phyloP scores from a whole-genome alignment of 2,113 vertebrate genomes.

The Entomyzon cyanotis region DNA sequence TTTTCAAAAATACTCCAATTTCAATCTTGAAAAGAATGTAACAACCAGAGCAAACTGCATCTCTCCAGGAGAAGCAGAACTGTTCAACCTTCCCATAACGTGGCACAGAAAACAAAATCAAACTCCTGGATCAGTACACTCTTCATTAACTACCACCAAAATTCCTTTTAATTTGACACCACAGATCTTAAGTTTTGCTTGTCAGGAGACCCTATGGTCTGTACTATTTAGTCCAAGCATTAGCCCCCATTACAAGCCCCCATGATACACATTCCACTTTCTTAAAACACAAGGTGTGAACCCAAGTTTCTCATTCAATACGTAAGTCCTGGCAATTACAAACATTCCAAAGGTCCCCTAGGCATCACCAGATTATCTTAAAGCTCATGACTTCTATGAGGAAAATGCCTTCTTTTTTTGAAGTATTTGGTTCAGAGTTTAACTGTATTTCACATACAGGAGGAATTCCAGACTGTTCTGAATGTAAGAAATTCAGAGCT shows the following conservation, averaged over 20 bases:
- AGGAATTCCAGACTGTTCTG: background rate
- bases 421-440: background rate
- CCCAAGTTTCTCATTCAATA: background rate
- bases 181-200: background rate
- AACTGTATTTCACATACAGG: background rate
- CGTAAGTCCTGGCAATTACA: background rate
- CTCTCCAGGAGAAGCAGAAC: background rate
- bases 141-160: background rate
- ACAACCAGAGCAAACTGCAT: background rate
- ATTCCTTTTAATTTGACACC: background rate
- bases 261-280: background rate
- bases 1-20: background rate
- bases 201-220: background rate
- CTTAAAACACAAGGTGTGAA: background rate
- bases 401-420: background rate
- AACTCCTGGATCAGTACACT: background rate
- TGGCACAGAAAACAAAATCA: background rate
- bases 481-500: background rate
- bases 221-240: background rate
- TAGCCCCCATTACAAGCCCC: background rate
- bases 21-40: background rate
- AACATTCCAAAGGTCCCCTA: background rate
- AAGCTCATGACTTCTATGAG: background rate
- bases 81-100: background rate
- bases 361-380: background rate